Evolutionary conservation across 2,797 vertebrate species (phyloP).

Genomic region (Crocodylus rhombifer): DNA sequence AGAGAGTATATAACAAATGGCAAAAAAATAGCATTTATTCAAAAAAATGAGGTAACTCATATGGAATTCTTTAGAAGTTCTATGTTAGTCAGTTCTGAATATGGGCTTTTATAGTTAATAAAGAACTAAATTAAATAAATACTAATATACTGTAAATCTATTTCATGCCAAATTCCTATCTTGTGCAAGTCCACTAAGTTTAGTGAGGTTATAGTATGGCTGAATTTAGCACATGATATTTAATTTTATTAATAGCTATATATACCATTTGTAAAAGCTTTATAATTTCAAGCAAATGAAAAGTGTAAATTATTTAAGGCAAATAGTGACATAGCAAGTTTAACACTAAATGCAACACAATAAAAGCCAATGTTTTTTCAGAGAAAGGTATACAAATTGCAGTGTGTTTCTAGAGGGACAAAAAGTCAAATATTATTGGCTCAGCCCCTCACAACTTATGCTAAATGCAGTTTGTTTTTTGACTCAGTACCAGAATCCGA

Average conservation of each 20-base stretch:
- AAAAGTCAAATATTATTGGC: neutral
- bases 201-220: neutral
- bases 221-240: neutral
- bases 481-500: neutral
- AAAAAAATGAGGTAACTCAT: neutral
- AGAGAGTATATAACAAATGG: fast-evolving
- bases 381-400: neutral
- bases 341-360: neutral
- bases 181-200: neutral
- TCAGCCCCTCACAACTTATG: neutral
- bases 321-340: neutral
- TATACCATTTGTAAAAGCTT: neutral
- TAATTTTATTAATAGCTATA: neutral
- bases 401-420: neutral
- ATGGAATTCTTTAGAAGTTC: neutral
- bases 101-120: neutral
- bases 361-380: neutral
- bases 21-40: neutral
- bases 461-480: neutral
- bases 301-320: neutral
- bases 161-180: neutral
- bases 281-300: neutral
- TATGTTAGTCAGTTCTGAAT: neutral
- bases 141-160: neutral
- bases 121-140: neutral